Base-by-base conservation (phyloP, 2,113 vertebrate species). In the Phalacrocorax carbo region DNA sequence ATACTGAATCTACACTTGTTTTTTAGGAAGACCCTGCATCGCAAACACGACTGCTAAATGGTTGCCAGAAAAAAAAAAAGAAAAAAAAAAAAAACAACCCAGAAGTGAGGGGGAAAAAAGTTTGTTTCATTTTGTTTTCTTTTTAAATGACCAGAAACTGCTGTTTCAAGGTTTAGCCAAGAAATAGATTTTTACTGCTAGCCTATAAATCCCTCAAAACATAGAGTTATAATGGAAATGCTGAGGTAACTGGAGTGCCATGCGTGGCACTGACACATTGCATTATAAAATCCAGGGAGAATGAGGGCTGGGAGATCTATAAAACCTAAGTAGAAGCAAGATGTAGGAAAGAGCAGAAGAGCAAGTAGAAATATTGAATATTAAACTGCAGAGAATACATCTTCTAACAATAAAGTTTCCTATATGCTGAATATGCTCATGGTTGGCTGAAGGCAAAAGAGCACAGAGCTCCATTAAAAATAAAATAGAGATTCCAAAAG, bases 141-240 rank as follows among this genome's bases (percentile, higher is more conserved):
- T 95, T 94, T 93, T 85, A 88, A 91, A 94, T 90, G 62, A 93
- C 89, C 75, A 94, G 82, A 94, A 91, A 94, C 78, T 90, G 78
- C 44, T 85, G 75, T 86, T 97, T 96, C 78, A 77, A 80, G 60
- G 55, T 88, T 97, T 93, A 89, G 90, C 82, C 91, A 95, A 93
- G 84, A 95, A 95, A 70, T 40, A 90, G 54, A 51, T 81, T 96
- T 97, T 97, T 96, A 97, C 68, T 90, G 75, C 82, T 95, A 77
- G 78, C 55, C 61, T 88, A 96, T 96, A 95, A 96, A 93, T 93
- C 84, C 78, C 93, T 94, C 93, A 69, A 95, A 96, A 93, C 75
- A 79, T 11, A 82, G 62, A 95, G 73, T 94, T 93, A 82, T 75
- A 97, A 97, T 97, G 91, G 93, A 97, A 95, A 96, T 90, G 70